Percentiles rank a stretch among this genome's conserved stretches.
Evolutionary conservation across 2,888 invertebrate species (phyloP).

Genomic region (Nudaria mundana): DNA sequence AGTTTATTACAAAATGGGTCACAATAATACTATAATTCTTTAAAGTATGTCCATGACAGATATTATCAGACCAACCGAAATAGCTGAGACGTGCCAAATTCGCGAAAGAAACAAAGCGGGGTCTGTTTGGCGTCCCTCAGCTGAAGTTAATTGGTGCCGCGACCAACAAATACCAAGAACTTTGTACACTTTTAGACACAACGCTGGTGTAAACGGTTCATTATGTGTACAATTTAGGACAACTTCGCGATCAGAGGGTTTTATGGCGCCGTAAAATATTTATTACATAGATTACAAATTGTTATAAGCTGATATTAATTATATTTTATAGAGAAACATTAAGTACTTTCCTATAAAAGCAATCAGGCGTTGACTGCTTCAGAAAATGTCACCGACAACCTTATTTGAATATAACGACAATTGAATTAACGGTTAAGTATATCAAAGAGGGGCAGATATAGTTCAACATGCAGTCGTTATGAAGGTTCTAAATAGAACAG

Average conservation of each 20-base stretch:
- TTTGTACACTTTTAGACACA: conserved; percentile 34
- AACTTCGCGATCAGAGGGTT: conserved; percentile 1
- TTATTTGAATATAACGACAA: too few species aligned
- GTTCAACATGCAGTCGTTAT: too few species aligned
- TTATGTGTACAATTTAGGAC: conserved; percentile 8
- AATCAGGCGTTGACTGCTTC: too few species aligned
- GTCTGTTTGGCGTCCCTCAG: conserved; percentile 46
- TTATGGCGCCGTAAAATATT: too few species aligned
- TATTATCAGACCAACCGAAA: conserved; percentile 56
- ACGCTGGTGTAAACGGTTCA: conserved; percentile 27
- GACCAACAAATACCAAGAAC: conserved; percentile 48
- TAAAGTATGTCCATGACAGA: conserved; percentile 21
- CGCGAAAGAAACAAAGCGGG: conserved; percentile 57
- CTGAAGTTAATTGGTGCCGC: conserved; percentile 57
- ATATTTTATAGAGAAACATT: too few species aligned
- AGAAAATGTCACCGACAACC: too few species aligned
- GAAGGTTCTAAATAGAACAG: too few species aligned
- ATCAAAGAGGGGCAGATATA: too few species aligned
- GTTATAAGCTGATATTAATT: too few species aligned
- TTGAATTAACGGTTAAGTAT: too few species aligned
- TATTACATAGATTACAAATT: too few species aligned
- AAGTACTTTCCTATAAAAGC: too few species aligned
- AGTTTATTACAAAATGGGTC: conserved; percentile 14
- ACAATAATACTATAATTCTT: conserved; percentile 16
- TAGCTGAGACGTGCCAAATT: conserved; percentile 65